Evolutionary conservation across 2,797 vertebrate genomes (phyloP), one percentile per base, ranked within the genome.

Genomic region (Xyrichtys novacula): DNA sequence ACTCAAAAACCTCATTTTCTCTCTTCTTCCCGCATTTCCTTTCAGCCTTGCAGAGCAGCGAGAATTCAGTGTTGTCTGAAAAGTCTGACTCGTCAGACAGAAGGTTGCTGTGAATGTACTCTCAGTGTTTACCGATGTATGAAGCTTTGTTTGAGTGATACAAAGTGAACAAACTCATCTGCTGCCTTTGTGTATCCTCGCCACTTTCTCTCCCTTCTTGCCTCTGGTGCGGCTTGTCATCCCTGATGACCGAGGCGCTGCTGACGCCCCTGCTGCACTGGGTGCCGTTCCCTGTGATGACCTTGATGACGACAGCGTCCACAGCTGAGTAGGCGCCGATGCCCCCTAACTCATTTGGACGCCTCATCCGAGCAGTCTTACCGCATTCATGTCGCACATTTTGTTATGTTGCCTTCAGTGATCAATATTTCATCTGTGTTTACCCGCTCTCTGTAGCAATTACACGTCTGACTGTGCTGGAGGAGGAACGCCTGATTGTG

Each of bases 371-470:
- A 71, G 62, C 74, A 44, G 59, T 73, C 74, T 49, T 19, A 2
- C 59, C 59, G 57, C 71, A 70, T 85, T 75, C 32, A 15, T 42
- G 58, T 70, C 36, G 25, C 71, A 54, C 65, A 17, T 69, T 74
- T 78, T 80, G 52, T 68, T 63, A 39, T 36, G 36, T 59, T 55
- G 34, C 49, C 11, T 60, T 63, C 46, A 42, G 56, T 73, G 76
- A 86, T 85, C 85, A 89, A 86, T 89, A 84, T 83, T 87, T 77
- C 54, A 83, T 86, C 62, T 70, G 54, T 65, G 65, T 84, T 85
- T 67, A 50, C 42, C n/a, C 4, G 4, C 25, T 79, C 60, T 57
- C 40, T 26, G 64, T 53, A 22, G 57, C 71, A 55, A 46, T 57
- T 60, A 57, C 19, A 47, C 31, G n/a, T 79, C 43, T 19, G 28